Base-by-base conservation (phyloP, 2,888 invertebrate genomes). In the Gymnoscelis rufifasciata region DNA sequence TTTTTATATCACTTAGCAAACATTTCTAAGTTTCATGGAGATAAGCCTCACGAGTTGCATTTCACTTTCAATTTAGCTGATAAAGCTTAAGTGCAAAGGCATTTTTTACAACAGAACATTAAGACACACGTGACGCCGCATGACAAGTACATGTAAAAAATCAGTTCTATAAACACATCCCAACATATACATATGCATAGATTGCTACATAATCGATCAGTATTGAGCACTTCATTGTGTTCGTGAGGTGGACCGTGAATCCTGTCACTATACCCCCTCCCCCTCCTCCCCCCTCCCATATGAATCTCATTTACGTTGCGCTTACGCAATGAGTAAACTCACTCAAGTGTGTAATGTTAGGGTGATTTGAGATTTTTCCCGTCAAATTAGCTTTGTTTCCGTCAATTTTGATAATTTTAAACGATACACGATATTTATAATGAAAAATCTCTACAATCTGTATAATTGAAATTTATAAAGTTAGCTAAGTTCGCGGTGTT, bases 211-310 rank as follows among this genome's bases (percentile, higher is more conserved):
- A 86, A 87, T 87, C 87, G 84, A 87, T 87, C 83, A 80, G 78
- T 83, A 87, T 86, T 83, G 83, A 81, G 80, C 69, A 59, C 80
- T 83, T 83, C 86, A 87, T 87, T 87, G 87, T 87, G 73, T 64
- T 79, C 75, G 71, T 72, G 71, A 76, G 83, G 71, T 86, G 84
- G 78, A 87, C 84, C 87, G 84, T 87, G 82, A 83, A 84, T 87
- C 87, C 87, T 87, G 86, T 83, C 83, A 79, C 80, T 80, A 74
- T 60, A 65, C 70, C 66, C 64, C 57, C 59, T 62, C 61, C 60
- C 51, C 60, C 66, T n/a, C n/a, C 66, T 57, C 59, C 64, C 59
- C 60, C 62, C 68, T 64, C 64, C 68, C 74, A 74, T 76, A 78
- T 83, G 78, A 82, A 83, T 82, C 83, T 83, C 77, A 86, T 86